A percentile compares a stretch with the other conserved stretches of the same genome.
Evolutionary conservation across 2,113 vertebrate species (phyloP).

Genomic region (Helogale parvula): DNA sequence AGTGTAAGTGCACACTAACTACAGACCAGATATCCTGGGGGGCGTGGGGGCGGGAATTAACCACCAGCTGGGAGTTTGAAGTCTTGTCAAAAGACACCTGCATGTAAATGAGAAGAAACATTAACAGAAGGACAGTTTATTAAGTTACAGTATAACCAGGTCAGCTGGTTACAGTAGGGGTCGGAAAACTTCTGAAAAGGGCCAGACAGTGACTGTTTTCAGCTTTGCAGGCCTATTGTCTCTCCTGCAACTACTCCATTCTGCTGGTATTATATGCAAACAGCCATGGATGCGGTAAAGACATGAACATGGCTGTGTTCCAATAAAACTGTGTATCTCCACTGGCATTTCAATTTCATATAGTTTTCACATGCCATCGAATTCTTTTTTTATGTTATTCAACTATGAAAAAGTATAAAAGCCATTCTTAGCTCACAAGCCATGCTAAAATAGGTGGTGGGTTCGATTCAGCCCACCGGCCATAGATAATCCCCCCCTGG

Average conservation of each 20-base stretch:
- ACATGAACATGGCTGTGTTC: neutral
- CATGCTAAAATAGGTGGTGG: neutral
- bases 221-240: neutral
- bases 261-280: neutral
- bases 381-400: neutral
- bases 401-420: neutral
- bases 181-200: neutral
- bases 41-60: neutral
- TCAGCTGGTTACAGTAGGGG: neutral
- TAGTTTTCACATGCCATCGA: neutral
- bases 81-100: neutral
- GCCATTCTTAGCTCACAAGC: neutral
- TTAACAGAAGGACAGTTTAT: neutral
- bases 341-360: neutral
- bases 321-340: neutral
- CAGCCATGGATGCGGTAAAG: neutral
- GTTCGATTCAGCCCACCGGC: neutral
- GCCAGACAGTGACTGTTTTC: neutral
- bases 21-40: neutral
- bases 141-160: neutral
- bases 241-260: neutral
- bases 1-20: neutral
- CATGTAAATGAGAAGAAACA: neutral
- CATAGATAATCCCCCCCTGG: neutral
- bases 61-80: neutral